Base-by-base conservation (phyloP, 2,888 invertebrate species). In the Heliconius hortense region DNA sequence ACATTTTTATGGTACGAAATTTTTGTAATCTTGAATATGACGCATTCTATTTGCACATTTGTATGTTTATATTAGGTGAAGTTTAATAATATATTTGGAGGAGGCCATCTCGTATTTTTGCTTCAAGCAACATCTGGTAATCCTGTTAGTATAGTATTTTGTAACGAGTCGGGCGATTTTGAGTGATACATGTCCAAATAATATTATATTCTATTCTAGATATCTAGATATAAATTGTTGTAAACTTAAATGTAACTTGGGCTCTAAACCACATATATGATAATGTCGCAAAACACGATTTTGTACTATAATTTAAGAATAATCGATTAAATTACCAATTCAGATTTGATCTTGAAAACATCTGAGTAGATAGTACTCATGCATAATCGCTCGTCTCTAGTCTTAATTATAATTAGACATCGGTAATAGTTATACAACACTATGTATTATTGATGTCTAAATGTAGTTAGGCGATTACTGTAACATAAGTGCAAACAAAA, bases 1-100 rank as follows among this genome's bases (percentile, higher is more conserved):
- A 93, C 93, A 92, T 93, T 93, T 56, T 92, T 91, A 79, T 78
- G 74, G 77, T 78, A 77, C 63, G 70, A 79, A 78, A 75, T 80
- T 83, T 60, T 83, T 82, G 80, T 82, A 82, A 82, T 81, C 80
- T 81, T 82, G 81, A 79, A 80, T 76, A 79, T 77, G 78, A 78
- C 69, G 78, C 79, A 80, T 82, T 77, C 79, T 80, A 74, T 80
- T 77, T 77, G 80, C 78, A 81, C 78, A 81, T 80, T 80, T 82
- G 77, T 83, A 81, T 79, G 77, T 78, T 77, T 77, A 78, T 77
- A 74, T 77, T 78, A 77, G 75, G 73, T 63, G 77, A 72, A 75
- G 73, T 75, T 73, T 72, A 77, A 78, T 72, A 77, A 78, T 71
- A 67, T 68, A 74, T 75, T 67, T 76, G 77, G 78, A 78, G 81